Percentiles rank a stretch among this genome's conserved stretches.
Conservation (phyloP, 2,888 invertebrate species). For the Drosophila eohydei region DNA sequence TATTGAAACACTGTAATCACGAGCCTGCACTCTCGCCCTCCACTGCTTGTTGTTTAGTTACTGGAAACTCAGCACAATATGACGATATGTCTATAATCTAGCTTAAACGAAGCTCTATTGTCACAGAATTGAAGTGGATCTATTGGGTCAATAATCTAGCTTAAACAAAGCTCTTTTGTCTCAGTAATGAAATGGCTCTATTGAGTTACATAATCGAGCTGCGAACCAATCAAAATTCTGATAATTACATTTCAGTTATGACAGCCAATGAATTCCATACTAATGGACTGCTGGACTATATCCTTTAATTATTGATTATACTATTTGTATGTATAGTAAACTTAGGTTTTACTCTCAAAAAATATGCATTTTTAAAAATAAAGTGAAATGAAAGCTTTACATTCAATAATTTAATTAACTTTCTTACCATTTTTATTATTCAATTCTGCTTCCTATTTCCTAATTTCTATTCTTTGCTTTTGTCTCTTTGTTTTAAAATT, state of each 20-base stretch:
- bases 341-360: background rate
- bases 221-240: background rate
- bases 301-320: background rate
- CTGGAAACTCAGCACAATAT: background rate
- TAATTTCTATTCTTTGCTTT: no score
- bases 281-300: background rate
- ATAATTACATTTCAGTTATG: background rate
- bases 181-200: conserved; percentile 11
- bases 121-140: conserved; percentile 8
- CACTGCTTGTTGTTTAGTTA: conserved; percentile 8
- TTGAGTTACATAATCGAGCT: background rate
- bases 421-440: no score
- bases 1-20: conserved; percentile 15
- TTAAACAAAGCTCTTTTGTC: background rate
- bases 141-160: background rate
- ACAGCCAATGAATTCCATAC: background rate
- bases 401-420: no score
- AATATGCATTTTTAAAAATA: no score
- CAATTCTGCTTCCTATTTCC: no score
- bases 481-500: no score
- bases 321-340: background rate
- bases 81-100: no score
- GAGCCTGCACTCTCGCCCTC: conserved; percentile 1
- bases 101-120: background rate
- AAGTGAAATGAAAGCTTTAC: no score